These are phyloP conservation scores for Brachymystax lenok DNA, from an alignment of 2,797 vertebrate species.

Conservation along the genomic window DNA sequence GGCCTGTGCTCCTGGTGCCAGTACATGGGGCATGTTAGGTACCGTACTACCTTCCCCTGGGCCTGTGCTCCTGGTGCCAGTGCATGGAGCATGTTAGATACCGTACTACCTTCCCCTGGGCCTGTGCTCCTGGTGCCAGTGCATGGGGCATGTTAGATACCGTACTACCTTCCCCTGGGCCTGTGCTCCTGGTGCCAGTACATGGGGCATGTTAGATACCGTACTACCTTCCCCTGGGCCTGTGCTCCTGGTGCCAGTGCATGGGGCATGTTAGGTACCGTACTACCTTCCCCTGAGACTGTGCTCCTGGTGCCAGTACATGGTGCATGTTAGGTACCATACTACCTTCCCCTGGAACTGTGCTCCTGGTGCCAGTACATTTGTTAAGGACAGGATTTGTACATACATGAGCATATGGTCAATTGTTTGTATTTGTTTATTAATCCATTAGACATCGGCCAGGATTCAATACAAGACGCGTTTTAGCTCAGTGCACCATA, in stretches of 20 bases:
- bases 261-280: neutral
- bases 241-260: slow-evolving; percentile 41
- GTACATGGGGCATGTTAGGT: too few species aligned
- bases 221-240: slow-evolving; percentile 60
- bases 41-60: too few species aligned
- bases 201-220: too few species aligned
- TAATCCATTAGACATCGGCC: neutral
- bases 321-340: neutral
- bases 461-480: neutral
- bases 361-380: slow-evolving; percentile 61
- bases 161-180: too few species aligned
- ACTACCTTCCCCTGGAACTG: slow-evolving; percentile 63
- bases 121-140: too few species aligned
- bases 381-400: slow-evolving; percentile 33
- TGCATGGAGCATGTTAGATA: too few species aligned
- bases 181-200: too few species aligned
- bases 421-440: neutral
- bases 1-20: too few species aligned
- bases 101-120: too few species aligned
- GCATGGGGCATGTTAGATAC: too few species aligned
- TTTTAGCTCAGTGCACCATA: neutral
- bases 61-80: too few species aligned
- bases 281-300: slow-evolving; percentile 63
- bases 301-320: slow-evolving; percentile 30
- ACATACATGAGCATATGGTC: slow-evolving; percentile 10